A percentile compares a stretch with the other conserved stretches of the same genome.
These are phyloP conservation scores for Colossoma macropomum DNA, from an alignment of 2,113 vertebrate genomes.

Conservation along the genomic window DNA sequence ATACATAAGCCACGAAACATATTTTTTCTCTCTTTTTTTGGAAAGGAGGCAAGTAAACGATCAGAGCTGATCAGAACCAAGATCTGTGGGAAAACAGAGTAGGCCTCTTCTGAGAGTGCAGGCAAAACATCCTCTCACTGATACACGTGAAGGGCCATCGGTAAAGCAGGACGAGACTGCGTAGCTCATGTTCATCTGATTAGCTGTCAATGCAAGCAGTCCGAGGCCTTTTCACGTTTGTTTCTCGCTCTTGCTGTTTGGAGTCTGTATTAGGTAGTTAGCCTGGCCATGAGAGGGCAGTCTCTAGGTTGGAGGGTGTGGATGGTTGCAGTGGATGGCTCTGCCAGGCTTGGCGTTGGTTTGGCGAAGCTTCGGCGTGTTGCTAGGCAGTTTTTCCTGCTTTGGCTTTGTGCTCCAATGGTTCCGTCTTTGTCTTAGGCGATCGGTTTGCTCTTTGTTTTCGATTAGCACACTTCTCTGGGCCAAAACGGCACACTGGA, in stretches of 20 bases:
- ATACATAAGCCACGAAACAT: conserved; percentile 70
- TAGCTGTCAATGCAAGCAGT: neutral
- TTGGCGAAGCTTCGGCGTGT: conserved; percentile 43
- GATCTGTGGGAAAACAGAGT: conserved; percentile 52
- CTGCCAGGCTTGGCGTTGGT: conserved; percentile 53
- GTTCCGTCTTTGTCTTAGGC: conserved; percentile 42
- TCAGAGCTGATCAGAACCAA: conserved; percentile 46
- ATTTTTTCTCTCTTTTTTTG: conserved; percentile 55
- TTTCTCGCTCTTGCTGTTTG: neutral
- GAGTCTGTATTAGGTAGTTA: neutral
- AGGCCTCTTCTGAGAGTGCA: conserved; percentile 31
- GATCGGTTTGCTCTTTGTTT: conserved; percentile 50
- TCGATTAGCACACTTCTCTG: conserved; percentile 19
- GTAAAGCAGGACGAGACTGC: neutral
- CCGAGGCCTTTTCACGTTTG: neutral
- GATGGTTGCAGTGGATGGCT: conserved; percentile 38
- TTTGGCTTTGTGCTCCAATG: conserved; percentile 48
- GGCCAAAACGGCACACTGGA: conserved; percentile 14
- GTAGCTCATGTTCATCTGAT: conserved; percentile 22
- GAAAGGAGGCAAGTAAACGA: conserved; percentile 32
- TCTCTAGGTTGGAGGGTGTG: conserved; percentile 39
- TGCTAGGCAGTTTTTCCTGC: conserved; percentile 57
- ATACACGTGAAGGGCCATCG: conserved; percentile 11
- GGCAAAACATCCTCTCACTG: conserved; percentile 29
- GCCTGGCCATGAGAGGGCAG: neutral